Evolutionary conservation across 2,113 vertebrate genomes (phyloP).

Genomic region (Phycodurus eques): DNA sequence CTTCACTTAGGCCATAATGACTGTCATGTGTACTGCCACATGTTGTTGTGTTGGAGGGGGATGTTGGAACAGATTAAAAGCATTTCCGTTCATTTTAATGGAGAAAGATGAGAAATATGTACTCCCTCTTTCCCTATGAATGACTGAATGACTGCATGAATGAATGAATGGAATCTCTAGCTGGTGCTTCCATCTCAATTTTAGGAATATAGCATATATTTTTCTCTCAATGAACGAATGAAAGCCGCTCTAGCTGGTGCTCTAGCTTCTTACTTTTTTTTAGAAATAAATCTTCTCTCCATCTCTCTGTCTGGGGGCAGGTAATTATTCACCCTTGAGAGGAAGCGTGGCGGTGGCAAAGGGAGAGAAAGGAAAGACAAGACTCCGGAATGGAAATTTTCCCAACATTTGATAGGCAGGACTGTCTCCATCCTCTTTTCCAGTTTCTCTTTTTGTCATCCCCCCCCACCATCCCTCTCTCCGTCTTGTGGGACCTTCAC

Average conservation of each 20-base stretch:
- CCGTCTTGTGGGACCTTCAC: slow-evolving; percentile 2
- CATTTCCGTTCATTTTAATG: too few relatives aligned
- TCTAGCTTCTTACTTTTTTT: not conserved
- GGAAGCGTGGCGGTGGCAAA: not conserved
- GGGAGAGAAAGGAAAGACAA: slow-evolving; percentile 34
- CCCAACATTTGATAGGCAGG: not conserved
- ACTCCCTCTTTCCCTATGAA: not conserved
- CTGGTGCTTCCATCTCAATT: not conserved
- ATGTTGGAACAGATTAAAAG: too few relatives aligned
- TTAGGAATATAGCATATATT: not conserved
- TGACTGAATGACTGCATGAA: not conserved
- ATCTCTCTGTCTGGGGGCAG: slow-evolving; percentile 19
- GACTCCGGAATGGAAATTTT: not conserved
- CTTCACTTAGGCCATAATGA: too few relatives aligned
- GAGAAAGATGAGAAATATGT: too few relatives aligned
- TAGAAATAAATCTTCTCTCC: not conserved
- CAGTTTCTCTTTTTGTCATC: not conserved
- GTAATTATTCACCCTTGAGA: slow-evolving; percentile 38
- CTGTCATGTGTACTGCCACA: too few relatives aligned
- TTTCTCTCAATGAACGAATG: not conserved
- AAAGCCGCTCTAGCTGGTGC: not conserved
- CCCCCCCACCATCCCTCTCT: not conserved
- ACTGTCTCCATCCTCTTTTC: not conserved
- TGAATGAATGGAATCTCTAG: not conserved
- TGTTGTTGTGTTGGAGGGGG: too few relatives aligned